Base-by-base conservation (phyloP, 2,113 vertebrate genomes). In the Carassius auratus region DNA sequence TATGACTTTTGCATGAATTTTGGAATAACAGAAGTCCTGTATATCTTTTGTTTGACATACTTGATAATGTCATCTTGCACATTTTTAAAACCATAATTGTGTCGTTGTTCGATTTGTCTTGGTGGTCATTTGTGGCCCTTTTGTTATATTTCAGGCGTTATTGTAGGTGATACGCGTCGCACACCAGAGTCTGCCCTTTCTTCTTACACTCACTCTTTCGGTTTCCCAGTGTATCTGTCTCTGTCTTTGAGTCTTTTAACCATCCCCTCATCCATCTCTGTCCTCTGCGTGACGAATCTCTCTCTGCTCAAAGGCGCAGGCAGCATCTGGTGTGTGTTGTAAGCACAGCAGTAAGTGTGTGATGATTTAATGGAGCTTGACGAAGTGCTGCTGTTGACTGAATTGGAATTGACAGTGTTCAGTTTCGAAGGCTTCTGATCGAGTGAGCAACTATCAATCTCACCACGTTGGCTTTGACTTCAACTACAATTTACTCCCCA, bases 351-450 rank as follows among this genome's bases (percentile, higher is more conserved):
- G 9, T 88, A 66, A 81, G 52, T 74, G 48, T 52, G 42, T 81
- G 59, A 52, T 76, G 74, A 79, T 85, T 86, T 86, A 88, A 89
- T 89, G 66, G 50, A 36, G 64, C 74, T 59, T 83, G 66, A 76
- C 82, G 23, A 66, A 80, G 80, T 74, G 84, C 61, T 80, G 26
- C 74, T 69, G 14, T 15, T 84, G 75, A 88, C 81, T 86, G 79
- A 84, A 83, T 87, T 86, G 85, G 57, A 86, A 71, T 74, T 62
- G 71, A 81, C 86, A 76, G 71, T 57, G 66, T 78, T 89, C 71
- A 50, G 42, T 79, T 48, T 61, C 10, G 45, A 78, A 15, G 21
- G 17, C 26, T 52, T 42, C 26, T 12, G 52, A 68, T 1, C 0
- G 10, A 59, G 36, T 33, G 50, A 85, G 80, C 15, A 36, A 30